Percentiles rank a stretch among this genome's conserved stretches.
Conservation (phyloP, 2,113 vertebrate species). For the rabbit (Oryctolagus cuniculus) region DNA sequence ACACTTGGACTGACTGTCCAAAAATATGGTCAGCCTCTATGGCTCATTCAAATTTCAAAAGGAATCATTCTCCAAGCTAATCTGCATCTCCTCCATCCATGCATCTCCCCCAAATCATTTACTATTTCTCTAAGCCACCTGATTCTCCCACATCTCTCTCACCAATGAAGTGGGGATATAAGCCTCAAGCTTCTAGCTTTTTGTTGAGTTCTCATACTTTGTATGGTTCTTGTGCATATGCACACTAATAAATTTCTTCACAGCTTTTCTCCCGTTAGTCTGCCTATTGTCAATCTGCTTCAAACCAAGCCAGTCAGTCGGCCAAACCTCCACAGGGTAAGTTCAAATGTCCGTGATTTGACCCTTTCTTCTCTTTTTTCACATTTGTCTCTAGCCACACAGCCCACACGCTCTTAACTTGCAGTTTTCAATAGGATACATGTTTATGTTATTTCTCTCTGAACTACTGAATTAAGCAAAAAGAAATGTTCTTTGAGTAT, state of each 20-base stretch:
- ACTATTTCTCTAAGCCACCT: neutral
- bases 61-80: neutral
- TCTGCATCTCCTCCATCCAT: neutral
- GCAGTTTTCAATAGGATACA: neutral
- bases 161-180: neutral
- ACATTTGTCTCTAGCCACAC: neutral
- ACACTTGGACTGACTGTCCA: neutral
- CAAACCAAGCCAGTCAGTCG: neutral
- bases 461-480: neutral
- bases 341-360: neutral
- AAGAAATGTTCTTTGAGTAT: neutral
- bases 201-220: neutral
- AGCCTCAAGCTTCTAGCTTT: neutral
- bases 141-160: no score
- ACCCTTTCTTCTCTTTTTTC: constrained; percentile 3
- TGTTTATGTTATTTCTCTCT: neutral
- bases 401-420: neutral
- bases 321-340: neutral
- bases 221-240: neutral
- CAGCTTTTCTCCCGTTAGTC: neutral
- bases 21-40: neutral
- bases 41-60: neutral
- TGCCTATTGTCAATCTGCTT: neutral
- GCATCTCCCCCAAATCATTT: neutral
- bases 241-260: neutral